Evolutionary conservation across 2,113 vertebrate genomes (phyloP).

Genomic region (Chiloscyllium plagiosum): DNA sequence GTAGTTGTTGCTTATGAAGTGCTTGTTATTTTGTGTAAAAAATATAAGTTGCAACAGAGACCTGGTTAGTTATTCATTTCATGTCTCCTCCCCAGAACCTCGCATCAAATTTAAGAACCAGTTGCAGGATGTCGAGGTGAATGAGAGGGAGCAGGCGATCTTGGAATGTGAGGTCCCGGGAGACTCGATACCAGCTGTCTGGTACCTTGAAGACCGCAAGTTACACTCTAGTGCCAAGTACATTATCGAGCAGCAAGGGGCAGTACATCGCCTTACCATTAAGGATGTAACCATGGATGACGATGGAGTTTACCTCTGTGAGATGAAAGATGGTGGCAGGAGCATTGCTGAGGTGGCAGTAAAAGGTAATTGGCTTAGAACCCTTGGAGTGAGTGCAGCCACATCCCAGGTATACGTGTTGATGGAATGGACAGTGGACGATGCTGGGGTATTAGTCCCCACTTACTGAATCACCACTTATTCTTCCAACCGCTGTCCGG

Average conservation of each 20-base stretch:
- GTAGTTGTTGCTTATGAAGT: neutral
- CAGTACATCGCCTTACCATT: conserved; percentile 79
- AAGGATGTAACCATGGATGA: conserved; percentile 80
- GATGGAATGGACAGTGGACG: neutral
- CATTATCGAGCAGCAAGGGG: conserved; percentile 83
- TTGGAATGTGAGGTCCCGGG: conserved; percentile 92
- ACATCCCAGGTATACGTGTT: neutral
- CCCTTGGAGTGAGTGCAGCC: neutral
- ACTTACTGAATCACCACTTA: neutral
- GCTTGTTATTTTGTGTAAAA: neutral
- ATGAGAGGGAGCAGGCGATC: conserved; percentile 76
- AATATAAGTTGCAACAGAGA: neutral
- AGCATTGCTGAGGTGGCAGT: conserved; percentile 89
- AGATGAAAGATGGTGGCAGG: conserved; percentile 87
- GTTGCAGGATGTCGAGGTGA: conserved; percentile 81
- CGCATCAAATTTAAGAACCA: conserved; percentile 78
- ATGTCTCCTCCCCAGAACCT: conserved; percentile 63
- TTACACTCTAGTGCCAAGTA: conserved; percentile 90
- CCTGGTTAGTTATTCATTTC: neutral
- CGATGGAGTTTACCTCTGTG: conserved; percentile 90
- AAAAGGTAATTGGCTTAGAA: conserved; percentile 65
- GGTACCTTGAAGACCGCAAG: conserved; percentile 89
- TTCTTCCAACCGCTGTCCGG: neutral
- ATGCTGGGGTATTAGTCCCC: neutral
- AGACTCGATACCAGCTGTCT: conserved; percentile 79